Conservation (phyloP, 2,113 vertebrate species). For the Epinephelus lanceolatus region DNA sequence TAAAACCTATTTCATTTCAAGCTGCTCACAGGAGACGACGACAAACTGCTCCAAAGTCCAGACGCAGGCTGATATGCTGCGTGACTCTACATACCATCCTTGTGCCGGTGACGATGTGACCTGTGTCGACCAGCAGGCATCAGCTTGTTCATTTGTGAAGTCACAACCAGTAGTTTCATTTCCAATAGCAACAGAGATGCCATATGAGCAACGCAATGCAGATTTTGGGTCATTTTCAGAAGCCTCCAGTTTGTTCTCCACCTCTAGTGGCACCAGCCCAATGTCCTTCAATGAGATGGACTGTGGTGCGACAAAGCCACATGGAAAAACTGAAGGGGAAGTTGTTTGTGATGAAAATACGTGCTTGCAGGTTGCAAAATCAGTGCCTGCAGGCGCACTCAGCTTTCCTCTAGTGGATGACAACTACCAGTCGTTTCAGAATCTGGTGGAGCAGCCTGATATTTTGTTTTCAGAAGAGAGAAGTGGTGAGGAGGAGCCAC, state of each 20-base stretch:
- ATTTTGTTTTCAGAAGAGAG: background rate
- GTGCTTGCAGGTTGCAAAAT: background rate
- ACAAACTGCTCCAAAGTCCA: background rate
- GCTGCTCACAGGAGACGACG: background rate
- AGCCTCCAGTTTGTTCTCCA: conserved; percentile 26
- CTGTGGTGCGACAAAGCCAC: background rate
- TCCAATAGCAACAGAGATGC: conserved; percentile 44
- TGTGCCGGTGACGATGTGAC: background rate
- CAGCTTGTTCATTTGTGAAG: background rate
- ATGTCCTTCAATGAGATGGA: background rate
- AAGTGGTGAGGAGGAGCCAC: background rate
- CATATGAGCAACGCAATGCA: conserved; percentile 49
- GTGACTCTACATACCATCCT: conserved; percentile 24
- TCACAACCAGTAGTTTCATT: conserved; percentile 1
- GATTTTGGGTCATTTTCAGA: conserved; percentile 44
- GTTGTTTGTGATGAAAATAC: conserved; percentile 18
- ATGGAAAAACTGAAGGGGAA: background rate
- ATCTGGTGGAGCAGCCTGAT: conserved; percentile 18
- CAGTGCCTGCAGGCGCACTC: background rate
- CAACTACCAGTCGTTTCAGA: conserved; percentile 66
- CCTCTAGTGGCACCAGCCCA: conserved; percentile 24
- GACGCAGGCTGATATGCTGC: background rate
- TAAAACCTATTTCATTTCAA: conserved; percentile 56
- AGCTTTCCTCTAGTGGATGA: conserved; percentile 24
- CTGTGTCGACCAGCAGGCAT: conserved; percentile 7